Evolutionary conservation across 2,888 invertebrate species (phyloP).

Genomic region (Neuroscelio doddi): DNA sequence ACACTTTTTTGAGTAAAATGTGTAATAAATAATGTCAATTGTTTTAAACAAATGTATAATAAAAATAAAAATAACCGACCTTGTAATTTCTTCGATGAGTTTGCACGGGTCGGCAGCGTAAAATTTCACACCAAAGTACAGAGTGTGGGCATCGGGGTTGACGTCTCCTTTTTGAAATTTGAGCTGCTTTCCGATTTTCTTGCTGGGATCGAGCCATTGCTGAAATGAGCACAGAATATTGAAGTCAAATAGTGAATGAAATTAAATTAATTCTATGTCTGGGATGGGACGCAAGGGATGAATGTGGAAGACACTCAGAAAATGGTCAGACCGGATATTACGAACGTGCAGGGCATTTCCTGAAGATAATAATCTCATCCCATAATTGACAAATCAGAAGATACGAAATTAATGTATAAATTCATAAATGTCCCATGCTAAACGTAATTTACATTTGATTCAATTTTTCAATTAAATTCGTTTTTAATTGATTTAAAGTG

Average conservation of each 20-base stretch:
- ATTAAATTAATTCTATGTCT: constrained; percentile 55
- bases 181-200: constrained; percentile 90
- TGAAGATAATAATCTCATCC: constrained; percentile 57
- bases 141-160: constrained; percentile 80
- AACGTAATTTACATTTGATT: constrained; percentile 35
- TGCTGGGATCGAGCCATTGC: constrained; percentile 96
- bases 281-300: constrained; percentile 19
- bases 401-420: constrained; percentile 11
- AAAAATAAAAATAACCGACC: too few species aligned
- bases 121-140: constrained; percentile 98
- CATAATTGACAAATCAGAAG: constrained; percentile 28
- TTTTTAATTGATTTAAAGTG: too few species aligned
- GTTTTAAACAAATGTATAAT: too few species aligned
- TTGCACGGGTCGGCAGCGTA: constrained; percentile 98
- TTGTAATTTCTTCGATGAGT: constrained; percentile 94
- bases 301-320: constrained; percentile 22
- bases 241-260: constrained; percentile 30
- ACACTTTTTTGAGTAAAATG: too few species aligned
- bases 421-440: constrained; percentile 17
- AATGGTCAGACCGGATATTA: constrained; percentile 61
- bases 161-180: constrained; percentile 76
- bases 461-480: constrained; percentile 12
- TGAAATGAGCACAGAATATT: constrained; percentile 68
- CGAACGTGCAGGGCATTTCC: constrained; percentile 57
- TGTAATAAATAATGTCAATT: too few species aligned